phyloP scores from a whole-genome alignment of 2,113 vertebrate species.

The Megaceryle torquata region DNA sequence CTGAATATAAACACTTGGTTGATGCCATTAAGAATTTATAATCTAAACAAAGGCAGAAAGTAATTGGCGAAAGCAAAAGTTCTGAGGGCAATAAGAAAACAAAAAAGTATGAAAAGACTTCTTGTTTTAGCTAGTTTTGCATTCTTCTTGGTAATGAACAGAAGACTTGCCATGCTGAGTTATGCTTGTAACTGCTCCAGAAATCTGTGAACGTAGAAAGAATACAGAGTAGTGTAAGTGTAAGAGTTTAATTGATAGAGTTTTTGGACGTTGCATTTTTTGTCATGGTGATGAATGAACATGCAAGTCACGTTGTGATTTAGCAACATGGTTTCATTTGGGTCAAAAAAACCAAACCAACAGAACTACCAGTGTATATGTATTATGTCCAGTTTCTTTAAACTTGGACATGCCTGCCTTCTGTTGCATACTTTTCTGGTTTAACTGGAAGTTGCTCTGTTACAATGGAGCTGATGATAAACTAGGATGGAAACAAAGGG shows the following conservation, averaged over 20 bases:
- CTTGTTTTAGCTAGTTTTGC: neutral
- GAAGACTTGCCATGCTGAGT: neutral
- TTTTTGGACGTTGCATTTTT: neutral
- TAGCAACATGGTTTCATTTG: neutral
- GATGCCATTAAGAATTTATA: neutral
- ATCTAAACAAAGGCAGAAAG: neutral
- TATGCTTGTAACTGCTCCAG: neutral
- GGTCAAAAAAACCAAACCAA: accelerated
- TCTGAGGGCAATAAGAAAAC: neutral
- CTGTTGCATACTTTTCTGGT: neutral
- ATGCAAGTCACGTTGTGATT: neutral
- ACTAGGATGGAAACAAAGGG: neutral
- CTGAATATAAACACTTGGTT: neutral
- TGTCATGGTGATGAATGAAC: neutral
- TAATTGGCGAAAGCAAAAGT: neutral
- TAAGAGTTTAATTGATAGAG: neutral
- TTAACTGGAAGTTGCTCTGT: neutral
- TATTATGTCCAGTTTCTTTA: neutral
- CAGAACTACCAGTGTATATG: neutral
- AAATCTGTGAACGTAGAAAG: neutral
- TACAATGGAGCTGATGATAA: neutral
- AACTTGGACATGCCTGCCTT: neutral
- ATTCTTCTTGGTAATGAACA: neutral
- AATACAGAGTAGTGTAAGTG: neutral
- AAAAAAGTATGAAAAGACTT: neutral